Conservation (phyloP, 2,888 invertebrate genomes). For the Pachydiplax longipennis region DNA sequence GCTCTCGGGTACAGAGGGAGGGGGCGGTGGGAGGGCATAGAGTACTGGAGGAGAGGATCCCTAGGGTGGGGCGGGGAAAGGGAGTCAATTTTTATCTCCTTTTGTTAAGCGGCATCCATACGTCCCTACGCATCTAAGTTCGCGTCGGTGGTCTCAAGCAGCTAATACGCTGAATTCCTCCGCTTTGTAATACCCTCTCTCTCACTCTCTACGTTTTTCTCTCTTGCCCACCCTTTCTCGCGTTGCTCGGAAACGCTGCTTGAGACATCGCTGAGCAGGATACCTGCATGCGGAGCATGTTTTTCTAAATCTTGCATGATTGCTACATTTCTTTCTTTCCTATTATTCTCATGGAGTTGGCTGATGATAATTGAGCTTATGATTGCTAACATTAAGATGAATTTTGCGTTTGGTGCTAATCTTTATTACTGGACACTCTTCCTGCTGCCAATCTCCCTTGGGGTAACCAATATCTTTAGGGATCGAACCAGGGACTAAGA, state of each 20-base stretch:
- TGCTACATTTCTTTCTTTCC: too few relatives aligned
- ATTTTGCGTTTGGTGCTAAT: too few relatives aligned
- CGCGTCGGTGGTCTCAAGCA: slow-evolving; percentile 24
- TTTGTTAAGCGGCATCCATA: slow-evolving; percentile 32
- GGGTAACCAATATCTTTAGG: too few relatives aligned
- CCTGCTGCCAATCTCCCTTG: too few relatives aligned
- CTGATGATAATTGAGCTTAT: too few relatives aligned
- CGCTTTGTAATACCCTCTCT: neutral
- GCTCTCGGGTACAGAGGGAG: neutral
- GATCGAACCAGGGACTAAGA: too few relatives aligned
- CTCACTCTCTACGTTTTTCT: neutral
- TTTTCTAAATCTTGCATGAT: too few relatives aligned
- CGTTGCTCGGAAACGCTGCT: neutral
- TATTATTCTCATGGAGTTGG: too few relatives aligned
- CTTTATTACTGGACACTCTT: too few relatives aligned
- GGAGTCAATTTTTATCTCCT: slow-evolving; percentile 37
- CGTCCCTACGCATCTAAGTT: slow-evolving; percentile 11
- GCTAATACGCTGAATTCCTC: slow-evolving; percentile 37
- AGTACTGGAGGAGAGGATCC: slow-evolving; percentile 17
- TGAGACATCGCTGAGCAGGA: neutral
- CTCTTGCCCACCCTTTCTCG: neutral
- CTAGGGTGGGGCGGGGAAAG: slow-evolving; percentile 12
- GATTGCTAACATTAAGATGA: too few relatives aligned
- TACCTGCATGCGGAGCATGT: too few relatives aligned
- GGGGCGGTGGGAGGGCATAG: neutral